Base-by-base conservation (phyloP, 2,113 vertebrate species). In the Nyctibius bracteatus region DNA sequence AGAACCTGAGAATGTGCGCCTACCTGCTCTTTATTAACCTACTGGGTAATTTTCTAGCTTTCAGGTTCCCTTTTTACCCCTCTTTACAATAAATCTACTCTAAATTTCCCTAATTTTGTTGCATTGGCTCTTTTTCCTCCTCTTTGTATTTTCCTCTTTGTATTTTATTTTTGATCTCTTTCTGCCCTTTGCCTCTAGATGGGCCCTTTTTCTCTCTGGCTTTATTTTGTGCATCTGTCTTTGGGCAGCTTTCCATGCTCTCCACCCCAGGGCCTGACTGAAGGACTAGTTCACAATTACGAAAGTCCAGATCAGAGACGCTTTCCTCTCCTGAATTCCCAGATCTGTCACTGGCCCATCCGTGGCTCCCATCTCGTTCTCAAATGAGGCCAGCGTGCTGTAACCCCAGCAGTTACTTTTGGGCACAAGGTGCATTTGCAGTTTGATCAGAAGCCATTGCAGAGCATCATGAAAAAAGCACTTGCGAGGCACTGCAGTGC, bases 21-120 rank as follows among this genome's bases (percentile, higher is more conserved):
- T 65, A 54, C 24, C 39, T 65, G 33, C 13, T 39, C 10, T 59
- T 82, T 70, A 78, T 71, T 77, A 78, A 14, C 14, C 62, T 43
- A 67, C 35, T 63, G 77, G 68, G 68, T 49, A 78, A 49, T 79
- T 89, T 91, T 54, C 58, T 70, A 49, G 54, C 58, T 78, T 87
- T 82, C 8, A 39, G 25, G 10, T 84, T 81, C 49, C 8, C 17
- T 27, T 68, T 37, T 24, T 5, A 46, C 37, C 18, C 21, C 20
- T 77, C 22, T 71, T 77, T 81, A 70, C n/a, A 68, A 73, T 62
- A 44, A 62, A 70, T 70, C 51, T 81, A 21, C 6, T 74, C 19
- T 73, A 37, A 58, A 33, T 68, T n/a, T 71, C 30, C 21, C 24
- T 46, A 2, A 3, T 31, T 81, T 88, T 77, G 25, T 90, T 72